Percentiles rank a stretch among this genome's conserved stretches.
Conservation (phyloP, 2,113 vertebrate genomes). For the Microcebus griseorufus region DNA sequence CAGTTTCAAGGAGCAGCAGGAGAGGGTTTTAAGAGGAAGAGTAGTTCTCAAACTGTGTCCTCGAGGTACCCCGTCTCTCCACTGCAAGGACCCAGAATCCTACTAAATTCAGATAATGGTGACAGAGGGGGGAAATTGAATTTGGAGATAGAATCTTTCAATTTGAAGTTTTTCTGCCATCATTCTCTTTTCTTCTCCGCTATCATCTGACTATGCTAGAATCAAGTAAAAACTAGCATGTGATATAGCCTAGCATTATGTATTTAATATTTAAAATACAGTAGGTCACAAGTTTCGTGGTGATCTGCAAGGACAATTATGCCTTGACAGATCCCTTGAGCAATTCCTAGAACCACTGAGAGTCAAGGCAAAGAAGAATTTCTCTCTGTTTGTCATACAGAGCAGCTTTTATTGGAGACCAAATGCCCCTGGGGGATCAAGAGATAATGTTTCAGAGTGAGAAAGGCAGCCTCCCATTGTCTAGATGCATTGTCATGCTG, state of each 20-base stretch:
- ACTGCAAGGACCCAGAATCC: neutral
- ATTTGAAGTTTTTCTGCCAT: neutral
- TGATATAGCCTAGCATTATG: neutral
- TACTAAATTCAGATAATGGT: neutral
- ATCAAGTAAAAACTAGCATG: neutral
- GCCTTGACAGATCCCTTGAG: neutral
- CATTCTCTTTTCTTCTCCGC: neutral
- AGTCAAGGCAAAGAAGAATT: neutral
- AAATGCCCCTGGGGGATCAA: neutral
- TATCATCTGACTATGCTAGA: neutral
- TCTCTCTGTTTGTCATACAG: neutral
- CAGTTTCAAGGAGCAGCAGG: neutral
- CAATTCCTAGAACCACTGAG: neutral
- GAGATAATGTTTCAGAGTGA: neutral
- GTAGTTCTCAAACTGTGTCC: neutral
- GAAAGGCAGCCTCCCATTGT: neutral
- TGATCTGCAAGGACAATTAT: neutral
- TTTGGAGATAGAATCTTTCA: neutral
- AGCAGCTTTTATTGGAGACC: neutral
- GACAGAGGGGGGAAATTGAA: too few species aligned
- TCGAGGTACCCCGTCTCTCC: neutral
- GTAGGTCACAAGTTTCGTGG: neutral
- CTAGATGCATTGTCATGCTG: rapidly evolving
- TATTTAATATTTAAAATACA: neutral
- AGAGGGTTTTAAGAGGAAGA: neutral